Conservation (phyloP, 2,888 invertebrate genomes). For the Dermolepida albohirtum region DNA sequence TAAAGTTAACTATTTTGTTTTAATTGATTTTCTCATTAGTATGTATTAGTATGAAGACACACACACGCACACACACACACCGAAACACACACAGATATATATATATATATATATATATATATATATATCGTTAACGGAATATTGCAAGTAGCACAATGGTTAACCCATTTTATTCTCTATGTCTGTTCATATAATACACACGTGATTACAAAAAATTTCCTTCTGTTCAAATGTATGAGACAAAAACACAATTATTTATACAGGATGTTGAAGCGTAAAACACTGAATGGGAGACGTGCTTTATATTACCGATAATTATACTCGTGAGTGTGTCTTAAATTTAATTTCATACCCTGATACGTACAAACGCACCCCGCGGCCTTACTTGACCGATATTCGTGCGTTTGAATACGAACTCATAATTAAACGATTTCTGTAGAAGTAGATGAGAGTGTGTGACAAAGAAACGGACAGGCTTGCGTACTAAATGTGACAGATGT, state of each 20-base stretch:
- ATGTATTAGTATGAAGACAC: no score
- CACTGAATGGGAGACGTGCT: conserved; percentile 7
- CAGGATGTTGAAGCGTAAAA: conserved; percentile 4
- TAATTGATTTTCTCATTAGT: no score
- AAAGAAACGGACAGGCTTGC: conserved; percentile 50
- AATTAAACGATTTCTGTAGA: conserved; percentile 49
- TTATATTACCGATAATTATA: conserved; percentile 9
- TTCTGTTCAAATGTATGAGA: background rate
- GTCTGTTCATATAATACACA: no score
- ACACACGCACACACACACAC: no score
- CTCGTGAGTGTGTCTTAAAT: conserved; percentile 19
- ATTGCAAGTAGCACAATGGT: no score
- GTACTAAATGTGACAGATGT: conserved; percentile 56
- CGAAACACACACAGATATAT: no score
- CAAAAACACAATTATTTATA: conserved; percentile 4
- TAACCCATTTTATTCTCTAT: no score
- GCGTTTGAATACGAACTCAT: conserved; percentile 52
- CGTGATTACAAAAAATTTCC: no score
- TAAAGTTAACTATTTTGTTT: no score
- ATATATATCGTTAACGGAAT: no score
- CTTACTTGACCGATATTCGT: conserved; percentile 52
- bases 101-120: no score
- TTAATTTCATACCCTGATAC: conserved; percentile 14
- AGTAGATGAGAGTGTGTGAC: conserved; percentile 45
- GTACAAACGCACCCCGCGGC: conserved; percentile 45